Base-by-base conservation (phyloP, 2,888 invertebrate species). In the Amiota minor region DNA sequence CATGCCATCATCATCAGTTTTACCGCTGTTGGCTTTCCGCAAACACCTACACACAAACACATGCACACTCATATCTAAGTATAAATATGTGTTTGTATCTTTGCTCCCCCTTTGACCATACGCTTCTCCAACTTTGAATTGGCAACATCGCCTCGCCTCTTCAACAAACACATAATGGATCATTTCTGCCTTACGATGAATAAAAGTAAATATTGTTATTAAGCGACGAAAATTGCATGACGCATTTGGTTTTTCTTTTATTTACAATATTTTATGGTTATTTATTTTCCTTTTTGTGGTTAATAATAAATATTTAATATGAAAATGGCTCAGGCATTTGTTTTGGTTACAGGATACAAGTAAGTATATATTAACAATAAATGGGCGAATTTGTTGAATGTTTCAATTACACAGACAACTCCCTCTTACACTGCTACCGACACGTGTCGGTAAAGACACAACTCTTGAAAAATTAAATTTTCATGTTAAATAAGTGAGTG, bases 161-260 rank as follows among this genome's bases (percentile, higher is more conserved):
- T n/a, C n/a, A n/a, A n/a, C n/a, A n/a, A 78, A 75, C 76, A 77
- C 75, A 79, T 79, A 76, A 79, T 79, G 79, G 79, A 78, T 79
- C 79, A 79, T 79, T 79, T 79, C 76, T 77, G 73, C 76, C 77
- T 79, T 79, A 79, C 79, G 79, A 76, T 35, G 35, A 8, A 35
- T 79, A 79, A n/a, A n/a, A 79, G 79, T 76, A 79, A 79, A 79
- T 79, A 79, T 79, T 75, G 73, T 79, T 79, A 79, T 79, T 79
- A 79, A 79, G 77, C 76, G 76, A 79, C 14, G 16, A 78, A 78
- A 78, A 79, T 78, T 78, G 74, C 73, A 72, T 74, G 65, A 72
- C 68, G 70, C 76, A 69, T 78, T 53, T 53, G 8, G 53, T 16
- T 10, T 53, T 18, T n/a, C 20, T 20, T 16, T 20, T 20, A 59